Conservation (phyloP, 2,113 vertebrate species). For the Bathybates hornii region DNA sequence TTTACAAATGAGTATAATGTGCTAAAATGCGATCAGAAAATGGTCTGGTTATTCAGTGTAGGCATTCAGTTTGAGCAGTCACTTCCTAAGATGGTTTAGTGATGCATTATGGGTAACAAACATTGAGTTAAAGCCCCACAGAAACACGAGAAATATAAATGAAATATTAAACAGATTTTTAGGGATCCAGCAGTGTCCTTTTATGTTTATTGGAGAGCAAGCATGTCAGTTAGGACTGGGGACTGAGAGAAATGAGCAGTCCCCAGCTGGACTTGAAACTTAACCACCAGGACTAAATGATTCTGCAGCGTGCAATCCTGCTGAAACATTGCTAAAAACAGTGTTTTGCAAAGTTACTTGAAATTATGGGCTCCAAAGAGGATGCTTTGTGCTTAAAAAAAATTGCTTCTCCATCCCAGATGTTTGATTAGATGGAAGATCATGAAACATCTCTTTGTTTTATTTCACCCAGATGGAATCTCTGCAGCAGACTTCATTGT, state of each 20-base stretch:
- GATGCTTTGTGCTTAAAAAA: neutral
- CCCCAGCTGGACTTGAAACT: neutral
- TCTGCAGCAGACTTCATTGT: neutral
- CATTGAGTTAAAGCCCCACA: neutral
- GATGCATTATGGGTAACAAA: slow-evolving; percentile 11
- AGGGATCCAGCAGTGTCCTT: neutral
- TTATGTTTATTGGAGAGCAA: neutral
- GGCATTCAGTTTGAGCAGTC: slow-evolving; percentile 1
- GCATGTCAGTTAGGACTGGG: neutral
- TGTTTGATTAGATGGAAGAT: neutral
- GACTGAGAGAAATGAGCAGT: neutral
- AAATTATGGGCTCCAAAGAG: neutral
- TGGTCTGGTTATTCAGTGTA: slow-evolving; percentile 17
- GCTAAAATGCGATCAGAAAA: slow-evolving; percentile 63
- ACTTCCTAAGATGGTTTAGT: neutral
- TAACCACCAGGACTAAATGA: neutral
- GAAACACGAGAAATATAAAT: neutral
- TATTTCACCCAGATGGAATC: neutral
- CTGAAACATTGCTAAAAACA: neutral
- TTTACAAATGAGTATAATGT: slow-evolving; percentile 74
- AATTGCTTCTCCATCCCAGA: neutral
- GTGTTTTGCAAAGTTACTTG: neutral
- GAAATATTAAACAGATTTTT: neutral
- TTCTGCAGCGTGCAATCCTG: neutral
- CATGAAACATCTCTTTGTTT: neutral